Percentiles rank a stretch among this genome's conserved stretches.
These are phyloP conservation scores for Sylvia atricapilla DNA, from an alignment of 2,113 vertebrate species.

Conservation along the genomic window DNA sequence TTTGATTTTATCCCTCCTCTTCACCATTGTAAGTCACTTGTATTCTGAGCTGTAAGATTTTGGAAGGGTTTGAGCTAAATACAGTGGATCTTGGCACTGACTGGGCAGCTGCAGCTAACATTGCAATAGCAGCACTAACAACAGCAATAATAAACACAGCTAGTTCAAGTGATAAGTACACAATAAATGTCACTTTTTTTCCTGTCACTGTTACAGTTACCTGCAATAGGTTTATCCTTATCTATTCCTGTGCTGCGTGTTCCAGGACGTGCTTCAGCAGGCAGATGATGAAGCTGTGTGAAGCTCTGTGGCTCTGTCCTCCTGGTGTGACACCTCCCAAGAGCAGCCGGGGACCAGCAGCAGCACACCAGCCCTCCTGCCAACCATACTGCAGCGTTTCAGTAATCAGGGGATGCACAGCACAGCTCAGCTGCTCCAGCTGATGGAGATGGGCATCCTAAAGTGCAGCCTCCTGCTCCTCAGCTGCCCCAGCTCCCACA, in stretches of 20 bases:
- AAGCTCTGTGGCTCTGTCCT: neutral
- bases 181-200: neutral
- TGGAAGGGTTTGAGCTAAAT: neutral
- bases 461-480: neutral
- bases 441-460: neutral
- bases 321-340: neutral
- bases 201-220: neutral
- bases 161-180: neutral
- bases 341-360: neutral
- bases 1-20: constrained; percentile 27
- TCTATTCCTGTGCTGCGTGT: neutral
- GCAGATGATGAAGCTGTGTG: neutral
- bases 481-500: neutral
- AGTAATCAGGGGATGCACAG: neutral
- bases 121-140: neutral
- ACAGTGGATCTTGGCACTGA: neutral
- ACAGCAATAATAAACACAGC: neutral
- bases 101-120: neutral
- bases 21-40: neutral
- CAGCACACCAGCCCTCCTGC: neutral
- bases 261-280: neutral
- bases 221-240: neutral
- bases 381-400: accelerated
- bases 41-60: neutral
- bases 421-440: neutral